Percentiles rank a stretch among this genome's conserved stretches.
Evolutionary conservation across 2,888 invertebrate species (phyloP).

Genomic region (Andrena camellia): DNA sequence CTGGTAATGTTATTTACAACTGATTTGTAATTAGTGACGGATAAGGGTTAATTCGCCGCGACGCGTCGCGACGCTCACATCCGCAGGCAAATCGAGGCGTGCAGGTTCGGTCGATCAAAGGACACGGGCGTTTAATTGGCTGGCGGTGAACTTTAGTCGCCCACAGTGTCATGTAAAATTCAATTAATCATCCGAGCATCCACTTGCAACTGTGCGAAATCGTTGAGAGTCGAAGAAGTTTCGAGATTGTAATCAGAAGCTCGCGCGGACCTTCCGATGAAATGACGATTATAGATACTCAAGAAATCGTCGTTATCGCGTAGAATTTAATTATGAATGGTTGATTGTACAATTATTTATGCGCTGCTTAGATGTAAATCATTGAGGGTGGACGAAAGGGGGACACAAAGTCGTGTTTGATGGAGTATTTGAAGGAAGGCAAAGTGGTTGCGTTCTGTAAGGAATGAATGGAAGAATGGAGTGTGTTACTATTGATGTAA

Average conservation of each 20-base stretch:
- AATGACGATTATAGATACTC: neutral
- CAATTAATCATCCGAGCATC: neutral
- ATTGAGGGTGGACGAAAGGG: neutral
- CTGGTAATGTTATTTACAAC: conserved; percentile 59
- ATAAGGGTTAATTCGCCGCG: conserved; percentile 10
- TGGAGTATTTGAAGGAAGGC: neutral
- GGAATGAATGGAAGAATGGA: neutral
- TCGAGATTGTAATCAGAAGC: neutral
- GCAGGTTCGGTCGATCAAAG: conserved; percentile 1
- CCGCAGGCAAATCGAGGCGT: neutral
- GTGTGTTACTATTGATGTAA: neutral
- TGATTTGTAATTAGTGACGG: conserved; percentile 35
- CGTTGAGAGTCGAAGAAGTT: neutral
- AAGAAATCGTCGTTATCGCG: neutral
- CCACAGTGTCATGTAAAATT: neutral
- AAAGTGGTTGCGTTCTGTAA: neutral
- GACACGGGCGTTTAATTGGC: conserved; percentile 12
- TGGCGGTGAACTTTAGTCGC: neutral
- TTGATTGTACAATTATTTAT: neutral
- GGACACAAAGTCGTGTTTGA: neutral
- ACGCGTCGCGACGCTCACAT: neutral
- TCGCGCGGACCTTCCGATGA: neutral
- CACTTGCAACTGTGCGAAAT: neutral
- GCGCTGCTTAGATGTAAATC: neutral
- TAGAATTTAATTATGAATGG: neutral